Base-by-base conservation (phyloP, 2,113 vertebrate species). In the Pogonocichla stellata region DNA sequence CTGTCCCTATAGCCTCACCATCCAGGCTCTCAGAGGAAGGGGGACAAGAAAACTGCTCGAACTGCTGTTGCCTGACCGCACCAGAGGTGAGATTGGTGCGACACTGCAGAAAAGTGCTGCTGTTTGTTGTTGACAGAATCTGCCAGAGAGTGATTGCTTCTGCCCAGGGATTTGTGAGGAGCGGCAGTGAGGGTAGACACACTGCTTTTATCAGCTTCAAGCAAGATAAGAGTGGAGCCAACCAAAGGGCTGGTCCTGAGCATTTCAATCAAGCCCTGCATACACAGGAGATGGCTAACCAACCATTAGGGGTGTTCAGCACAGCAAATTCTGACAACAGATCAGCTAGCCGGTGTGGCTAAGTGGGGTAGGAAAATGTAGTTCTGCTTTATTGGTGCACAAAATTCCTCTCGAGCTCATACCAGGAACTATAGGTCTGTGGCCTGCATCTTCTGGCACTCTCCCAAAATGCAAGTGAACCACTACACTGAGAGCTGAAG, bases 151-250 rank as follows among this genome's bases (percentile, higher is more conserved):
- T 45, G 54, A 92, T 91, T 86, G 48, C 80, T 93, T 70, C 69
- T 79, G 64, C n/a, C 56, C 43, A 40, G 69, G 42, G 75, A 75
- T 67, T 86, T 83, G 67, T 8, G 8, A 47, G n/a, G 19, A 84
- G 42, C 5, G 25, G 31, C 73, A 84, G 56, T 64, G 58, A 81
- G 62, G 25, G 53, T 62, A 48, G 85, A 66, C 1, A 1, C 18
- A 73, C 26, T 48, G 23, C 22, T 48, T 84, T 96, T 96, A 96
- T 96, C 96, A 95, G 43, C 38, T 88, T 53, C 33, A 42, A 95
- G 80, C 26, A 45, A 97, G 96, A 91, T 97, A 97, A 97, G 88
- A 92, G 62, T 88, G 88, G 88, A 92, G 90, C 80, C 88, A 91
- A 85, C 58, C 29, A 19, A 92, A 78, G 58, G 9, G 6, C 40